A percentile compares a stretch with the other conserved stretches of the same genome.
These are phyloP conservation scores for Drosophila stalkeri DNA, from an alignment of 2,888 invertebrate genomes.

Conservation along the genomic window DNA sequence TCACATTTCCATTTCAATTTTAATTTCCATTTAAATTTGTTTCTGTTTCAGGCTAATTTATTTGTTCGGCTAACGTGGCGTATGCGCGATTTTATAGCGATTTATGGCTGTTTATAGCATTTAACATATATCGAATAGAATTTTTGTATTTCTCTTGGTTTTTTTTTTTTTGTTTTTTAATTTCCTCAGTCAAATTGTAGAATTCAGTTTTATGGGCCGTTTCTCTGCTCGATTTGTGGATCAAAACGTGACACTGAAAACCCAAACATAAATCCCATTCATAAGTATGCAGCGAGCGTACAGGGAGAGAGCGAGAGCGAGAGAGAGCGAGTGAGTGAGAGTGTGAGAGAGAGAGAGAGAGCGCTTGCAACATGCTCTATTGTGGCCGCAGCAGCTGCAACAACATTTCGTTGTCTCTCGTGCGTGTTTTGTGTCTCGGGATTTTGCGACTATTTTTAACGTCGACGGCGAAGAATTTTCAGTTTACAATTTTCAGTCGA, in stretches of 20 bases:
- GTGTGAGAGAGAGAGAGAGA: constrained; percentile 3
- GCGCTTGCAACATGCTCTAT: constrained; percentile 43
- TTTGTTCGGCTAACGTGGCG: constrained; percentile 18
- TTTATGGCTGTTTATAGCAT: constrained; percentile 8
- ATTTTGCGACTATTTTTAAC: constrained; percentile 69
- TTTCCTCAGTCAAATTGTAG: constrained; percentile 5
- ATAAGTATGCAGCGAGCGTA: constrained; percentile 62
- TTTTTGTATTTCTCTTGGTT: neutral
- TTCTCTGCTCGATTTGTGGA: constrained; percentile 43
- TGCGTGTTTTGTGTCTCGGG: constrained; percentile 28
- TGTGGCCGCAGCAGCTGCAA: constrained; percentile 51
- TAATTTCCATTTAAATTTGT: neutral
- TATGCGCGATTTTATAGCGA: constrained; percentile 38
- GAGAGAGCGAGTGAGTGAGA: neutral
- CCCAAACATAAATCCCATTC: constrained; percentile 76
- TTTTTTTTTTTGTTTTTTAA: neutral
- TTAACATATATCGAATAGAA: constrained; percentile 2
- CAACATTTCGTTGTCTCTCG: constrained; percentile 19
- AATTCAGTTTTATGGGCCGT: constrained; percentile 6
- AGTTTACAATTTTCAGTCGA: constrained; percentile 64
- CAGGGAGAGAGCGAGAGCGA: neutral
- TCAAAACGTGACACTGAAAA: constrained; percentile 78
- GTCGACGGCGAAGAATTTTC: constrained; percentile 62
- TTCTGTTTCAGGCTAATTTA: constrained; percentile 5
- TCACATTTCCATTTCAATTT: neutral